Percentiles rank a stretch among this genome's conserved stretches.
These are phyloP conservation scores for Akabosia matsudoensis DNA, from an alignment of 1,140 invertebrate genomes.

Conservation along the genomic window DNA sequence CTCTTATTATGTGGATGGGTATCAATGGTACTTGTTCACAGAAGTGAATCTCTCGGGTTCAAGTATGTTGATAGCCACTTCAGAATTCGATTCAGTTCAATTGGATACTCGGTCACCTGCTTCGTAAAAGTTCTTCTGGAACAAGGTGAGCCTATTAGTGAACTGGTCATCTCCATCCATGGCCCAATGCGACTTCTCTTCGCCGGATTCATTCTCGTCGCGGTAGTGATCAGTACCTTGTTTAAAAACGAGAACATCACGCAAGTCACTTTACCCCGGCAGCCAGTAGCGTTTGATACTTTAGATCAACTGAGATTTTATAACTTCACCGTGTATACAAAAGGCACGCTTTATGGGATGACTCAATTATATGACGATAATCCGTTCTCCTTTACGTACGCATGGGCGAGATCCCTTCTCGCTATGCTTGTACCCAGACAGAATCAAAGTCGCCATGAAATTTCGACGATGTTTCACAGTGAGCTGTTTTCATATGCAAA, in stretches of 20 bases:
- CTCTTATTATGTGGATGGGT: neutral
- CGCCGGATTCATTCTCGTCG: neutral
- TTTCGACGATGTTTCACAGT: neutral
- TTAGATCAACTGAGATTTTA: neutral
- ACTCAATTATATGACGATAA: neutral
- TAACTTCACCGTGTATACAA: neutral
- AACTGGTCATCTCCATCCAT: neutral
- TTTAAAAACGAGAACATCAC: neutral
- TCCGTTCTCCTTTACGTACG: neutral
- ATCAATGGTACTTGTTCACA: neutral
- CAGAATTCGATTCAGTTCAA: neutral
- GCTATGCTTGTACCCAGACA: neutral
- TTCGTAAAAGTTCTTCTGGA: neutral
- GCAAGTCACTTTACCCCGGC: neutral
- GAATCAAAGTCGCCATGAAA: neutral
- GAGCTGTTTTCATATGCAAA: neutral
- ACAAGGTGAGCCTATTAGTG: neutral
- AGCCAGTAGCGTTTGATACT: neutral
- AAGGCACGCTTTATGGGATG: neutral
- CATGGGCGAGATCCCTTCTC: neutral
- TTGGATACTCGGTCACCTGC: neutral
- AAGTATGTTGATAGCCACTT: neutral
- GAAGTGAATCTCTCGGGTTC: neutral
- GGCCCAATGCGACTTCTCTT: neutral
- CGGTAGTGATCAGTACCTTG: neutral